A percentile compares a stretch with the other conserved stretches of the same genome.
Evolutionary conservation across 2,888 invertebrate species (phyloP).

Genomic region (Erynnis tages): DNA sequence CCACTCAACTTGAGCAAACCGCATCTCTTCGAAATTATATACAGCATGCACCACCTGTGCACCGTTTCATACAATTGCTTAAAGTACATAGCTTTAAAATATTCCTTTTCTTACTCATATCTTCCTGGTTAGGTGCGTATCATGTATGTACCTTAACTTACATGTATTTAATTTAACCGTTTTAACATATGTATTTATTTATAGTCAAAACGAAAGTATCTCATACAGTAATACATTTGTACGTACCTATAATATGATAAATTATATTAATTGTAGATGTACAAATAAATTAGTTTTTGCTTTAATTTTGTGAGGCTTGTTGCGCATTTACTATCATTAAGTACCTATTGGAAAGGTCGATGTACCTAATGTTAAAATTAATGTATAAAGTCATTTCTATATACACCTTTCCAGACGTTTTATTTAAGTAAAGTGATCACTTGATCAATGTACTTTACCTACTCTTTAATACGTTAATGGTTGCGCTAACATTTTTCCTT

Average conservation of each 20-base stretch:
- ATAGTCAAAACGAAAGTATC: conserved; percentile 41
- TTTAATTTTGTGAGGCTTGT: conserved; percentile 66
- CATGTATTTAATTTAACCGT: background rate
- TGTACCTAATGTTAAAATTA: conserved; percentile 12
- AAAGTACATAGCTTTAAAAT: conserved; percentile 24
- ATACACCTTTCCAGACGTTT: no score
- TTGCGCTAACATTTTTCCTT: conserved; percentile 10
- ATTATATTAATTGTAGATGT: conserved; percentile 18
- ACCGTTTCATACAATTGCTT: background rate
- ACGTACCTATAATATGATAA: conserved; percentile 7
- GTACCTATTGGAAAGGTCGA: conserved; percentile 52
- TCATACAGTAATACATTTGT: conserved; percentile 2
- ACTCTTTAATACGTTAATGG: conserved; percentile 6
- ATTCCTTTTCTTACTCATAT: no score
- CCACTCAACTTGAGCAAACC: conserved; percentile 8
- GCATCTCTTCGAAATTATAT: background rate
- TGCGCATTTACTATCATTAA: conserved; percentile 73
- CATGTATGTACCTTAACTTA: background rate
- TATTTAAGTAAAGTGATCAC: background rate
- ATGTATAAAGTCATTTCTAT: conserved; percentile 10
- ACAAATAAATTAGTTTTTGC: conserved; percentile 17
- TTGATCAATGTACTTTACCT: background rate
- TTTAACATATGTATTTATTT: conserved; percentile 40
- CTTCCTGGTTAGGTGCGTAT: no score
- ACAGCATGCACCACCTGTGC: background rate